These are phyloP conservation scores for Ancistrus triradiatus DNA, from an alignment of 2,113 vertebrate species.

Conservation along the genomic window DNA sequence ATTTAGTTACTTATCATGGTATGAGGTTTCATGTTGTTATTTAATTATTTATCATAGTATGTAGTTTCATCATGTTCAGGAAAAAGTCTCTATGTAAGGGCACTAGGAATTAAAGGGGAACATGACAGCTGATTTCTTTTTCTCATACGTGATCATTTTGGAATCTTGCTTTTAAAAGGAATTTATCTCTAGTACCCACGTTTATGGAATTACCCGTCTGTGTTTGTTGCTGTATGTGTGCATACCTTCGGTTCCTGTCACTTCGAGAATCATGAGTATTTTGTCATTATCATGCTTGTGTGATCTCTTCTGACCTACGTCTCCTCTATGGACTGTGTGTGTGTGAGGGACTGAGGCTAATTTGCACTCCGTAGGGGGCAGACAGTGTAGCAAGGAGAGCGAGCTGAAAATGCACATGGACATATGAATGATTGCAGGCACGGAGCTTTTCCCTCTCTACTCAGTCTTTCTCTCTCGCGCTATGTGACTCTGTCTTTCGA, in stretches of 20 bases:
- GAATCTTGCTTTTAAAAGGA: not conserved
- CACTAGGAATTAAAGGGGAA: no score
- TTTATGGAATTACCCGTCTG: no score
- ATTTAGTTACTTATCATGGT: no score
- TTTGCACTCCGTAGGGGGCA: conserved; percentile 19
- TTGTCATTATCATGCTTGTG: conserved; percentile 9
- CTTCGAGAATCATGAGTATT: not conserved
- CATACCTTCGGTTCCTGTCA: not conserved
- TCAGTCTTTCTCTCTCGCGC: not conserved
- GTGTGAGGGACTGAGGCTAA: conserved; percentile 16
- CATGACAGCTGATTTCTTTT: no score
- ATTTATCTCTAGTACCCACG: not conserved
- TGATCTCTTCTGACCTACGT: conserved; percentile 2
- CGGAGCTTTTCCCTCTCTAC: not conserved
- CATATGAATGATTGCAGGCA: conserved; percentile 16
- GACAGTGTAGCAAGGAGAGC: conserved; percentile 3
- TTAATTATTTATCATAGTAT: no score
- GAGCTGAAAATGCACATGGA: conserved; percentile 27
- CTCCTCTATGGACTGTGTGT: not conserved
- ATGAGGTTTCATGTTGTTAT: no score
- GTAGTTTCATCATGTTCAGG: no score
- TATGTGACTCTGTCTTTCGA: not conserved
- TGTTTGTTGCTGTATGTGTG: conserved; percentile 3
- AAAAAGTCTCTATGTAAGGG: no score
- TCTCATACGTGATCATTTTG: not conserved